Conservation (phyloP, 2,888 invertebrate genomes). For the Polymixis flavicincta region DNA sequence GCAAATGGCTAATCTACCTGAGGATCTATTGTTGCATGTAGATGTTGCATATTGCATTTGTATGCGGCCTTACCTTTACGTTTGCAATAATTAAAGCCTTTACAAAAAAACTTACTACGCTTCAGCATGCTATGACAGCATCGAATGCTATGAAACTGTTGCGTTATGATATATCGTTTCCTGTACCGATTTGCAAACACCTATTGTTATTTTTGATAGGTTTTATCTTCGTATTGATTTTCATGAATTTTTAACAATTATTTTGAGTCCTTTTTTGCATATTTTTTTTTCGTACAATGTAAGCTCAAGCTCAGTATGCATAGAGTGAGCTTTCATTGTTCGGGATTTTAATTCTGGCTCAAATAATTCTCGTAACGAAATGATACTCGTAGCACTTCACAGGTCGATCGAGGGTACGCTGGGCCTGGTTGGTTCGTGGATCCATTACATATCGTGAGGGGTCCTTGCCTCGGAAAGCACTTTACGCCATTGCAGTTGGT, state of each 20-base stretch:
- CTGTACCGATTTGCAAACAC: slow-evolving; percentile 30
- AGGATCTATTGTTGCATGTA: slow-evolving; percentile 41
- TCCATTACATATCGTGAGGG: neutral
- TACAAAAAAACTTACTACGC: slow-evolving; percentile 9
- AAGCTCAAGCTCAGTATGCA: too few relatives aligned
- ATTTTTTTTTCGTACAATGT: too few relatives aligned
- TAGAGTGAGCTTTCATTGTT: neutral
- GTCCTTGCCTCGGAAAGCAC: neutral
- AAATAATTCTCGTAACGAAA: too few relatives aligned
- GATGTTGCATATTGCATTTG: slow-evolving; percentile 24
- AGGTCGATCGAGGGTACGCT: neutral
- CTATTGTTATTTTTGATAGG: neutral
- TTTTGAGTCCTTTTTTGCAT: too few relatives aligned
- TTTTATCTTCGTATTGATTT: neutral
- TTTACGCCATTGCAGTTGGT: neutral
- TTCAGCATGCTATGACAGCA: slow-evolving; percentile 21
- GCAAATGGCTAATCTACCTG: slow-evolving; percentile 33
- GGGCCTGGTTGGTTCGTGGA: neutral
- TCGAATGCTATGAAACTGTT: slow-evolving; percentile 19
- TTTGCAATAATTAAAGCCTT: slow-evolving; percentile 8
- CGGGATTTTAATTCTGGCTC: neutral
- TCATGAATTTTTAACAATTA: neutral
- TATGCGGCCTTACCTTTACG: slow-evolving; percentile 8
- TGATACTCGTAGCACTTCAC: too few relatives aligned
- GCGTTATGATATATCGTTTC: slow-evolving; percentile 41